Evolutionary conservation across 2,888 invertebrate genomes (phyloP), one percentile per base, ranked within the genome.

Genomic region (Scrobipalpa costella): DNA sequence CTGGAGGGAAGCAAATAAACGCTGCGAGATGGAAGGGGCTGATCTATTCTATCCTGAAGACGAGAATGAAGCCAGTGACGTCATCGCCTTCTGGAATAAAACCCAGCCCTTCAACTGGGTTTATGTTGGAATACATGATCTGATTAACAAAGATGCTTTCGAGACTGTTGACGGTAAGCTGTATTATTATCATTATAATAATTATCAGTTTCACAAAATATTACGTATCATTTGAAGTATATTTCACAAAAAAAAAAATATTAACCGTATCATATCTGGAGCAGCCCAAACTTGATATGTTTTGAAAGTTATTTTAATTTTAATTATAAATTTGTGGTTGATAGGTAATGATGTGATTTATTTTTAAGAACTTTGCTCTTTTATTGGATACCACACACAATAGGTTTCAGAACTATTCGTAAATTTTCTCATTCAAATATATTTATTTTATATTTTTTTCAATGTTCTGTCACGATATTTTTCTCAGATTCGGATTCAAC

Each of bases 1-100:
- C n/a, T 57, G 57, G 57, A 7, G n/a, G n/a, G 78, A 81, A 0
- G 87, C 87, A 0, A 81, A 80, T 64, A 72, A 66, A 6, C 68
- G 66, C 11, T 88, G 88, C 64, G 73, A 71, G 0, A 40, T 71
- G 27, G 88, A 88, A 71, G 86, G 86, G 0, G 82, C 84, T 0
- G 68, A 65, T 5, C 67, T 90, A 0, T 86, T 84, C 67, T 84
- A 84, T 36, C 83, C 89, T 2, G 77, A 80, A 13, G 74, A 83
- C 60, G 67, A 77, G 0, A 66, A 66, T 0, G 89, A 90, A 62
- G 80, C 57, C 9, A 15, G n/a, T 1, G 57, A 34, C 13, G 57
- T 57, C 9, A 17, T 57, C 2, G 2, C 8, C 8, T 57, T 34
- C 36, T 57, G 57, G 57, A 38, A 34, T 8, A 17, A 38, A 19